Conservation (phyloP, 2,797 vertebrate species). For the Halcyon badia region DNA sequence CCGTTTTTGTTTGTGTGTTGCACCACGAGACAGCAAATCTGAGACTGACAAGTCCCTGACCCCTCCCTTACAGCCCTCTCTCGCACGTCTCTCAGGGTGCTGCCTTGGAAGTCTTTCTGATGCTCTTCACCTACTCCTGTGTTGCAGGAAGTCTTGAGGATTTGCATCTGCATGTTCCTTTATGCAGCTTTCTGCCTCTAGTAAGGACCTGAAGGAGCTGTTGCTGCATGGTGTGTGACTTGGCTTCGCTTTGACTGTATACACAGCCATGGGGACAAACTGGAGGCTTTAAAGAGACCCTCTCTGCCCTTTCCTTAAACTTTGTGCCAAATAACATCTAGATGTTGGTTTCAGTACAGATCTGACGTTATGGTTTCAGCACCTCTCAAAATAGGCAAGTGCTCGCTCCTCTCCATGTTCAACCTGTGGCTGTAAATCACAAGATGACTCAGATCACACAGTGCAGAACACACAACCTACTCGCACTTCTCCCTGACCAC, state of each 20-base stretch:
- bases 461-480: neutral
- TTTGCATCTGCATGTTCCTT: neutral
- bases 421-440: neutral
- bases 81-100: fast-evolving
- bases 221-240: neutral
- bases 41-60: neutral
- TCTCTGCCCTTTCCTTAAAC: neutral
- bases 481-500: neutral
- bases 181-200: neutral
- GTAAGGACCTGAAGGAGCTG: fast-evolving
- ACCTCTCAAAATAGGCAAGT: neutral
- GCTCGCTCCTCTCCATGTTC: neutral
- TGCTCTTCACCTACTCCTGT: neutral
- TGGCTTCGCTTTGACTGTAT: fast-evolving
- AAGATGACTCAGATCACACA: neutral
- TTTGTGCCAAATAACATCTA: neutral
- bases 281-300: neutral
- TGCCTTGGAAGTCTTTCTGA: neutral
- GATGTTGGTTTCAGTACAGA: neutral
- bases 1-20: neutral
- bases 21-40: neutral
- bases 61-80: fast-evolving
- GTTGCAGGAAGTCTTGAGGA: neutral
- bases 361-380: neutral
- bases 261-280: neutral